Evolutionary conservation across 1,140 invertebrate genomes (phyloP).

Genomic region (Scaptomyza montana): DNA sequence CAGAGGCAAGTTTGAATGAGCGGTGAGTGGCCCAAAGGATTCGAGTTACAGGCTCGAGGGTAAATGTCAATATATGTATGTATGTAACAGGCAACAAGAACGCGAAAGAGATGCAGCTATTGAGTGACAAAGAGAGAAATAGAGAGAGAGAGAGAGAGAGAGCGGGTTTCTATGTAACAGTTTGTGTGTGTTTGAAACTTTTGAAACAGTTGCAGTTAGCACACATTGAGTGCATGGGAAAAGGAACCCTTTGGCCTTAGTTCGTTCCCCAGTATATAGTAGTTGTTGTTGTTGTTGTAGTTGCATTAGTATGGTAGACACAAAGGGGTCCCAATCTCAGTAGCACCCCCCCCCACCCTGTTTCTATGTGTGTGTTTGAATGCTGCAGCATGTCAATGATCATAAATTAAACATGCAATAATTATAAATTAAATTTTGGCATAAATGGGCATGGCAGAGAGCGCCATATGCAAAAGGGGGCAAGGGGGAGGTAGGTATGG

Average conservation of each 20-base stretch:
- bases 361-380: conserved; percentile 35
- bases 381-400: conserved; percentile 79
- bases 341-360: conserved; percentile 13
- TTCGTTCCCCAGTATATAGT: not conserved
- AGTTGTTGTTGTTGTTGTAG: too few species aligned
- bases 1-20: conserved; percentile 66
- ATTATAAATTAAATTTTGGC: conserved; percentile 83
- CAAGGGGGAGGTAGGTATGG: not conserved
- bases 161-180: conserved; percentile 4
- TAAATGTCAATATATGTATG: conserved; percentile 45
- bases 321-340: conserved; percentile 41
- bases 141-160: conserved; percentile 16
- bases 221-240: conserved; percentile 63
- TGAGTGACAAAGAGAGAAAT: too few species aligned
- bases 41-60: conserved; percentile 42
- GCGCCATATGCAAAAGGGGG: conserved; percentile 44
- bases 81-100: not conserved
- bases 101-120: too few species aligned
- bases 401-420: conserved; percentile 82
- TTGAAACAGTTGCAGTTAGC: conserved; percentile 77
- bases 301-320: conserved; percentile 41
- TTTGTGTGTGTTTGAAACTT: conserved; percentile 46
- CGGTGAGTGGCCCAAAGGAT: conserved; percentile 58
- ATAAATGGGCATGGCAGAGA: conserved; percentile 70
- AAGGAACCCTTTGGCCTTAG: conserved; percentile 8